Evolutionary conservation across 1,140 invertebrate species (phyloP), one percentile per base, ranked within the genome.

Genomic region (Cotesia typhae): DNA sequence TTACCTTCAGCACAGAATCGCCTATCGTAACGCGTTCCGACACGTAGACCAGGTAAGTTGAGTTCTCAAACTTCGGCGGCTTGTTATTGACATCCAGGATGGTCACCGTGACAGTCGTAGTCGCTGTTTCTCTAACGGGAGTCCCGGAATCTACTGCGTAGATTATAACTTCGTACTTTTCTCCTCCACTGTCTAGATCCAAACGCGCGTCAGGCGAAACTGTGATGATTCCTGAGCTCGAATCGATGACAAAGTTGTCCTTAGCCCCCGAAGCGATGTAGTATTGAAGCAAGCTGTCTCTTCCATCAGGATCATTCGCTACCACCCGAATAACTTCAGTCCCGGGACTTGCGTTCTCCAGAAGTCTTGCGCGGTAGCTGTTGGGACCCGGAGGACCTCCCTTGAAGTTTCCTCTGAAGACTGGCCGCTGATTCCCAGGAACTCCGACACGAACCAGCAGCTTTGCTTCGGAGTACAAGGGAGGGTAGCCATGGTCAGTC

Each of bases 31-130:
- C 89, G 79, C 90, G 87, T 81, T 94, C 92, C 0, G 92, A 93
- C 9, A 94, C 90, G 68, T 94, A 92, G 55, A 90, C 87, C 6
- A 92, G 88, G 77, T 91, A 92, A 37, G 88, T 88, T 0, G 88
- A 88, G 35, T 90, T 89, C 75, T 91, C 88, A 71, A 96, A 96
- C 72, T 84, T 88, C 0, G 95, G 95, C 10, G 92, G 89, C 79
- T 95, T 94, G 79, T 96, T 94, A 74, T 96, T 95, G 0, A 95
- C 92, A 80, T 96, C 94, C 74, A 90, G 83, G 10, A 96, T 90
- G 36, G 90, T 90, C 1, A 95, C 90, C 52, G 90, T 90, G 0
- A 94, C 90, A 2, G 91, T 92, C 0, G 93, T 91, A 0, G 92
- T 92, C 0, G 92, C 92, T 0, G 92, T 93, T 86, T 94, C 92